Percentiles rank a stretch among this genome's conserved stretches.
These are phyloP conservation scores for Hiodon tergisus DNA, from an alignment of 2,113 vertebrate genomes.

Conservation along the genomic window DNA sequence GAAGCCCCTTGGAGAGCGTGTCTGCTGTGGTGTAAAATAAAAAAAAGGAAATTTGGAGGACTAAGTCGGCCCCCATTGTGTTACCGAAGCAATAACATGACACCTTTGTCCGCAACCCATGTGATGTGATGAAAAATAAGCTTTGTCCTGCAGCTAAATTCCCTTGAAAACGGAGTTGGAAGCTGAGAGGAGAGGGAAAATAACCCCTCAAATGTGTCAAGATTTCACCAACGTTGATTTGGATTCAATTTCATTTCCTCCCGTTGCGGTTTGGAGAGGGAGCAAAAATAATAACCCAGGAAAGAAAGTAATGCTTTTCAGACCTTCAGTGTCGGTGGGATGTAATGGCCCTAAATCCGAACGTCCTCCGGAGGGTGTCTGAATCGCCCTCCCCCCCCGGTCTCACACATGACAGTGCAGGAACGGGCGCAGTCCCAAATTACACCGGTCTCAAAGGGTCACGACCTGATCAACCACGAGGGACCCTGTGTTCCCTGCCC, in stretches of 20 bases:
- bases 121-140: slow-evolving; percentile 28
- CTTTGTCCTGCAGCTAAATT: slow-evolving; percentile 23
- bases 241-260: slow-evolving; percentile 10
- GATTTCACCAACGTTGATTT: slow-evolving; percentile 18
- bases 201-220: slow-evolving; percentile 15
- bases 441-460: slow-evolving; percentile 27
- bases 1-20: slow-evolving; percentile 12
- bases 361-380: slow-evolving; percentile 43
- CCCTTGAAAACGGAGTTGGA: slow-evolving; percentile 11
- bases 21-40: slow-evolving; percentile 28
- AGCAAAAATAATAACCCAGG: slow-evolving; percentile 5
- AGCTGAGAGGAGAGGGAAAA: slow-evolving; percentile 6
- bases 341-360: slow-evolving; percentile 38
- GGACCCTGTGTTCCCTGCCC: not conserved
- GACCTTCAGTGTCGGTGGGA: slow-evolving; percentile 6
- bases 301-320: not conserved
- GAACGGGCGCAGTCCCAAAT: slow-evolving; percentile 57
- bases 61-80: slow-evolving; percentile 6
- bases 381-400: slow-evolving; percentile 43
- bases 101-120: slow-evolving; percentile 12
- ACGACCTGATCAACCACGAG: not conserved
- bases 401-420: slow-evolving; percentile 42
- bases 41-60: slow-evolving; percentile 16
- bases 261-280: slow-evolving; percentile 7
- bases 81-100: slow-evolving; percentile 32